A percentile compares a stretch with the other conserved stretches of the same genome.
These are phyloP conservation scores for Enteromius anoplus DNA, from an alignment of 2,797 vertebrate species.

Conservation along the genomic window DNA sequence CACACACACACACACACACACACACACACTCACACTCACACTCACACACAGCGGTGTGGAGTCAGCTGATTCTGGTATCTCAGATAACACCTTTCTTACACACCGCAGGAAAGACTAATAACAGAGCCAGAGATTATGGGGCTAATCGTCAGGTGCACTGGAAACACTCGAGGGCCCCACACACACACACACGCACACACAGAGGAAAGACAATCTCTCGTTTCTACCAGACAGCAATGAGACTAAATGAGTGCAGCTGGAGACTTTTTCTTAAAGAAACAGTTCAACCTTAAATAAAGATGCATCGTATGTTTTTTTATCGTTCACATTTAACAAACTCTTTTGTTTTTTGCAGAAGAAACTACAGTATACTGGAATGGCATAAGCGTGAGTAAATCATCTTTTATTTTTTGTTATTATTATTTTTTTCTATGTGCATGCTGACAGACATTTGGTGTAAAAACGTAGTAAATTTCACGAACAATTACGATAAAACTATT, in stretches of 20 bases:
- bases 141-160: conserved; percentile 33
- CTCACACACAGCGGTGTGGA: conserved; percentile 16
- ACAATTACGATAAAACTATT: too few relatives aligned
- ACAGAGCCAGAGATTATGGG: conserved; percentile 51
- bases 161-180: conserved; percentile 25
- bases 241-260: neutral
- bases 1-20: conserved; percentile 8
- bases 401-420: too few relatives aligned
- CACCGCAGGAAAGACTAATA: conserved; percentile 73
- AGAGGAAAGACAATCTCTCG: neutral
- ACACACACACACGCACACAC: neutral
- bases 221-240: conserved; percentile 13
- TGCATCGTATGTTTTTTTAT: neutral
- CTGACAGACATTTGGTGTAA: too few relatives aligned
- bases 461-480: too few relatives aligned
- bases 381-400: neutral
- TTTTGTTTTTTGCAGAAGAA: neutral
- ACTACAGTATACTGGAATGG: neutral
- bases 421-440: too few relatives aligned
- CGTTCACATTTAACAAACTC: neutral
- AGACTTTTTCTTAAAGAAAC: conserved; percentile 13
- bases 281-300: neutral
- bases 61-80: conserved; percentile 65
- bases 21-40: too few relatives aligned
- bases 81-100: conserved; percentile 73